These are phyloP conservation scores for Taxidea taxus DNA, from an alignment of 2,113 vertebrate species.

Conservation along the genomic window DNA sequence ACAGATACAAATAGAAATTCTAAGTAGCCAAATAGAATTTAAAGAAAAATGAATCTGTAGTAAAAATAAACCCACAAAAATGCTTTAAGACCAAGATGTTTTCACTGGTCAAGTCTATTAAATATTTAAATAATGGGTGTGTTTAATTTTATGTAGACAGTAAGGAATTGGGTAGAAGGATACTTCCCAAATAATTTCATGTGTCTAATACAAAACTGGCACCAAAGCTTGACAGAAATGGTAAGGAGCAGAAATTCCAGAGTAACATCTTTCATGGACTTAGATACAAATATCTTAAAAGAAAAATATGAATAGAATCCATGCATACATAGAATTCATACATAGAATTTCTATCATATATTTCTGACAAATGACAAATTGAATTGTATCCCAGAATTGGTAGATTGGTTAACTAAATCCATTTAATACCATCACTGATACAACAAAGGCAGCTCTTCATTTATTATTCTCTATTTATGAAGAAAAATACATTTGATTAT, in stretches of 20 bases:
- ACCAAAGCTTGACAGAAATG: neutral
- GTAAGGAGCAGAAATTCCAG: neutral
- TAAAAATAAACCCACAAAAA: neutral
- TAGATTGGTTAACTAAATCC: neutral
- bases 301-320: neutral
- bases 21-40: neutral
- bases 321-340: too few relatives aligned
- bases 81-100: neutral
- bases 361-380: neutral
- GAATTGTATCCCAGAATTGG: neutral
- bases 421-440: neutral
- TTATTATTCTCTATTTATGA: neutral
- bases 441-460: neutral
- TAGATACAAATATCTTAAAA: neutral
- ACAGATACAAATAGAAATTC: neutral
- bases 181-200: neutral
- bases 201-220: neutral
- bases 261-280: neutral
- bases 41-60: neutral
- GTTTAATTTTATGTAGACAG: neutral
- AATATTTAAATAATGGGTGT: neutral
- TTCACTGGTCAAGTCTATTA: neutral
- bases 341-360: neutral
- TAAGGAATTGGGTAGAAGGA: neutral
- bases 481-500: neutral